These are phyloP conservation scores for Anthonomus grandis DNA, from an alignment of 1,140 invertebrate genomes.

Conservation along the genomic window DNA sequence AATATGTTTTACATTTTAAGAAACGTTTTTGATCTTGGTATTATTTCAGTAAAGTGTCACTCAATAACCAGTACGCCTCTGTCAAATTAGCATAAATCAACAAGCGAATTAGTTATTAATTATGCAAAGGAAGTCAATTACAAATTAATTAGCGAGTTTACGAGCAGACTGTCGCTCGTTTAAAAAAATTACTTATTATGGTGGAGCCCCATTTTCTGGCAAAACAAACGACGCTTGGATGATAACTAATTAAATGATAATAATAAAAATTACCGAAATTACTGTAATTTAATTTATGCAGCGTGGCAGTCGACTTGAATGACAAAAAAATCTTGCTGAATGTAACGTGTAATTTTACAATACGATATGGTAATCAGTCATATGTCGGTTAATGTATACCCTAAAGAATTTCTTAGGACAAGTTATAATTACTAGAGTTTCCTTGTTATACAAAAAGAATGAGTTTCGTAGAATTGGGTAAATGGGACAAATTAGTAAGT, in stretches of 20 bases:
- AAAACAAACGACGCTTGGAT: no score
- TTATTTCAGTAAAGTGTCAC: no score
- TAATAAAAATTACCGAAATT: no score
- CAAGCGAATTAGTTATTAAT: constrained; percentile 1
- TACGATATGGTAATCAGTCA: constrained; percentile 21
- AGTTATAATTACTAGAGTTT: constrained; percentile 5
- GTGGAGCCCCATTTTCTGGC: no score
- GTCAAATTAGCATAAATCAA: not conserved
- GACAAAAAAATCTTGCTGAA: not conserved
- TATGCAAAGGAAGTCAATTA: constrained; percentile 14
- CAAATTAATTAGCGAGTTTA: not conserved
- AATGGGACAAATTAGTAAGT: no score
- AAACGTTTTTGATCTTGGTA: no score
- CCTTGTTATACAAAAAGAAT: not conserved
- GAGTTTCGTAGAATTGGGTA: not conserved
- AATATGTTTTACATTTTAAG: no score
- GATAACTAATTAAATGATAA: no score
- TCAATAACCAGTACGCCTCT: not conserved
- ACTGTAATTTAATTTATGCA: constrained; percentile 14
- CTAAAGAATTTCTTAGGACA: constrained; percentile 3
- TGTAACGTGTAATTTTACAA: constrained; percentile 12
- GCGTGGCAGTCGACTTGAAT: no score
- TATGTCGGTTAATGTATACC: constrained; percentile 6
- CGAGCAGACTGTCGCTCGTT: not conserved
- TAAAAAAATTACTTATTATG: no score